These are phyloP conservation scores for Liasis olivaceus DNA, from an alignment of 2,797 vertebrate species.

Conservation along the genomic window DNA sequence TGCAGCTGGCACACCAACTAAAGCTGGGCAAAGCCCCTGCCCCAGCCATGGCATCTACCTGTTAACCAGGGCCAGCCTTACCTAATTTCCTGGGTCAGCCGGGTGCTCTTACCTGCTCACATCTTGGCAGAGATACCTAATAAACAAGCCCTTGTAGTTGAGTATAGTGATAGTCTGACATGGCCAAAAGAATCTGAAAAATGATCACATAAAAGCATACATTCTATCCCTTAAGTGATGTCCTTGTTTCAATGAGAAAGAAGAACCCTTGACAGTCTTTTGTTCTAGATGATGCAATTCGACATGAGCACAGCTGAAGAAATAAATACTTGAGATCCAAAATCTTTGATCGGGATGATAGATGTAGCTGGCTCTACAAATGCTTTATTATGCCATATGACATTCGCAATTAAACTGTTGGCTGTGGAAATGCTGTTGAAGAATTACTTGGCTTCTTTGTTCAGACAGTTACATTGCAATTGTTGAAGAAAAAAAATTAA, in stretches of 20 bases:
- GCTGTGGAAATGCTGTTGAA: slow-evolving; percentile 20
- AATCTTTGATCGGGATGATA: slow-evolving; percentile 32
- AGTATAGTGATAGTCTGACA: not conserved
- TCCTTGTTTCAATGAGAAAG: slow-evolving; percentile 15
- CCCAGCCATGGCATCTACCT: not conserved
- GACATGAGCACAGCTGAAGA: slow-evolving; percentile 7
- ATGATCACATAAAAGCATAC: not conserved
- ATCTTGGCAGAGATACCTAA: not conserved
- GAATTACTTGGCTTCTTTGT: slow-evolving; percentile 33
- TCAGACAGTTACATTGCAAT: not conserved
- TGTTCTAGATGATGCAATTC: slow-evolving; percentile 22
- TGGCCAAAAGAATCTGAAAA: not conserved
- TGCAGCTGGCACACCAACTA: not conserved
- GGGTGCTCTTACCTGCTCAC: not conserved
- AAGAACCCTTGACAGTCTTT: slow-evolving; percentile 29
- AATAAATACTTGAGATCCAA: slow-evolving; percentile 15
- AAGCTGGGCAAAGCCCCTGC: not conserved
- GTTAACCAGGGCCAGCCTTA: not conserved
- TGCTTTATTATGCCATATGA: slow-evolving; percentile 26
- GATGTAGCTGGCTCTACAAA: slow-evolving; percentile 1
- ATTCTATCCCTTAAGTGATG: not conserved
- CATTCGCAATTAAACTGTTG: slow-evolving; percentile 29
- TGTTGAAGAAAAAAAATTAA: not conserved
- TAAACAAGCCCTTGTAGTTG: not conserved
- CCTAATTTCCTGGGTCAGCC: not conserved